phyloP scores from a whole-genome alignment of 92 coral and sea anemone species.

The Paramuricea clavata region DNA sequence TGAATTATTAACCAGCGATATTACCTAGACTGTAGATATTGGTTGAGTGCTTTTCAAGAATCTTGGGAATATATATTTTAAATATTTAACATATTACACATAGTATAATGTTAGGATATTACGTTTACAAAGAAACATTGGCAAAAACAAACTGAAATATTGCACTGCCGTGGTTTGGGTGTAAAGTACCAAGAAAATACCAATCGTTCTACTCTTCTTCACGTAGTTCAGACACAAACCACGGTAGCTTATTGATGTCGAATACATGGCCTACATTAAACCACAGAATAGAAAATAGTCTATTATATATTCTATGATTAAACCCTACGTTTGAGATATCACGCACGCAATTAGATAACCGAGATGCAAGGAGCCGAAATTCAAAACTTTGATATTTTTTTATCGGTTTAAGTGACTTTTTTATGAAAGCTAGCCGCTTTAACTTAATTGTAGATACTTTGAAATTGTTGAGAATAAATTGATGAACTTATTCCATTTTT shows the following conservation, averaged over 20 bases:
- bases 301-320: too few species aligned
- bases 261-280: too few species aligned
- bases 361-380: too few species aligned
- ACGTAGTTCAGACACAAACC: too few species aligned
- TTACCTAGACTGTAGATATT: background rate
- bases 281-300: too few species aligned
- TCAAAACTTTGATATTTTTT: too few species aligned
- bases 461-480: background rate
- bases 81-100: background rate
- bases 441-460: background rate
- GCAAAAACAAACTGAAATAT: constrained; percentile 9
- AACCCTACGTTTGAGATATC: too few species aligned
- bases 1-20: background rate
- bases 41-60: background rate
- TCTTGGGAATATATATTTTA: constrained; percentile 1
- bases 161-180: background rate
- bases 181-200: background rate
- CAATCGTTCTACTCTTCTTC: too few species aligned
- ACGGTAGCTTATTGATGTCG: too few species aligned
- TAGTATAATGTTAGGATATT: background rate
- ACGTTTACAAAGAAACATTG: background rate
- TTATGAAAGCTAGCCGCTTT: background rate
- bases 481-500: background rate
- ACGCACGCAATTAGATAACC: too few species aligned
- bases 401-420: background rate